Percentiles rank a stretch among this genome's conserved stretches.
Evolutionary conservation across 2,888 invertebrate genomes (phyloP).

Genomic region (Biston betularia): DNA sequence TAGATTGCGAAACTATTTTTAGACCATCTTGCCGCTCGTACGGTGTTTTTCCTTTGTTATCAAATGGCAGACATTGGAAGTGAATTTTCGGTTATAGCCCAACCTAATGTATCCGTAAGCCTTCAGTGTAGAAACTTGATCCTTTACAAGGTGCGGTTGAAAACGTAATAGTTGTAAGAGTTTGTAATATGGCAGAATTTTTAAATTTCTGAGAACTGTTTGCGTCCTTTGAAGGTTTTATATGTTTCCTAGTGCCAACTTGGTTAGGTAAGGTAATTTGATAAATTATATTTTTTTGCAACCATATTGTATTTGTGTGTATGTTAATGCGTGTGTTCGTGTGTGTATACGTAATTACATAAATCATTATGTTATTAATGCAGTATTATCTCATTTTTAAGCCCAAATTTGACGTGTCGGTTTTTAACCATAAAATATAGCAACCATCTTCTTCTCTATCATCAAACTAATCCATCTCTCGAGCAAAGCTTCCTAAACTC

Average conservation of each 20-base stretch:
- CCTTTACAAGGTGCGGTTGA: conserved; percentile 59
- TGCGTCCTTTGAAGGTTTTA: neutral
- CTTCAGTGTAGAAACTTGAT: conserved; percentile 56
- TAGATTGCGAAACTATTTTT: conserved; percentile 85
- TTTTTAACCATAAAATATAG: no score
- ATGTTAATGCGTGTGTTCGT: no score
- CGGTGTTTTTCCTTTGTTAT: conserved; percentile 84
- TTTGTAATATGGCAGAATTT: conserved; percentile 17
- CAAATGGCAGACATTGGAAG: conserved; percentile 77
- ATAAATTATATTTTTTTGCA: no score
- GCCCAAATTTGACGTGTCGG: no score
- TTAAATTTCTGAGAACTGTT: conserved; percentile 2
- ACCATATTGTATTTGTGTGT: no score
- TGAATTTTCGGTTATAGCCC: conserved; percentile 71
- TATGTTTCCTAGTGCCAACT: neutral
- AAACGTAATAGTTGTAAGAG: conserved; percentile 42
- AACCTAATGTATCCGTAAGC: conserved; percentile 69
- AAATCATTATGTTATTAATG: no score
- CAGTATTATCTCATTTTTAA: no score
- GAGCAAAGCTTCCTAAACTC: no score
- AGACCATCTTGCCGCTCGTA: conserved; percentile 83
- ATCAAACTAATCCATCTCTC: no score
- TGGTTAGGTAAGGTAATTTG: no score
- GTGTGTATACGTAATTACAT: no score
- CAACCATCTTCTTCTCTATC: no score